phyloP scores from a whole-genome alignment of 2,797 vertebrate species.

The Champsocephalus esox region DNA sequence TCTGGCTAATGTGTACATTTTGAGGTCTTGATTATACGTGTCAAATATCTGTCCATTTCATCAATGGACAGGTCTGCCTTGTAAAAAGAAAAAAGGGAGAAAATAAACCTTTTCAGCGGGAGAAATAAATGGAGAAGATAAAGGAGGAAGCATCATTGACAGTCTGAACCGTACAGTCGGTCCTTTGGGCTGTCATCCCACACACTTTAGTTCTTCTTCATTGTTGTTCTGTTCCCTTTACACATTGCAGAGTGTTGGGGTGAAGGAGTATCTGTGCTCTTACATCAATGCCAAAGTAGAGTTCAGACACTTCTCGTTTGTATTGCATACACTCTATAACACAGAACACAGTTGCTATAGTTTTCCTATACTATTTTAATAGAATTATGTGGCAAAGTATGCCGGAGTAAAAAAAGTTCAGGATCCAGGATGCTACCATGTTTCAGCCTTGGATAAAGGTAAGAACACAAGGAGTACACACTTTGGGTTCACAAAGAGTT shows the following conservation, averaged over 20 bases:
- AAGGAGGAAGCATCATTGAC: background rate
- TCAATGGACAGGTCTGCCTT: conserved; percentile 49
- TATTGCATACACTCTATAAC: background rate
- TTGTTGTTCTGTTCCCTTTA: conserved; percentile 34
- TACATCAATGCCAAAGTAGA: conserved; percentile 30
- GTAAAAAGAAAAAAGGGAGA: conserved; percentile 28
- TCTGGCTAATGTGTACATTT: conserved; percentile 72
- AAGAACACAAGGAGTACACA: no score
- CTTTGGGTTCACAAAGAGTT: background rate
- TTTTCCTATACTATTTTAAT: background rate
- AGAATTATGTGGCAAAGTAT: background rate
- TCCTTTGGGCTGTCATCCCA: conserved; percentile 16
- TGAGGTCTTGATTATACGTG: conserved; percentile 85
- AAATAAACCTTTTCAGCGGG: conserved; percentile 17
- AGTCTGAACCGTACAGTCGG: background rate
- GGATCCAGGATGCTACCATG: background rate
- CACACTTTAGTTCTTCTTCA: background rate
- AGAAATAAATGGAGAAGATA: conserved; percentile 7
- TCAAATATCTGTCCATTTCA: conserved; percentile 54
- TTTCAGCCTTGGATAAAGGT: background rate
- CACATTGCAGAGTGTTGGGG: conserved; percentile 26
- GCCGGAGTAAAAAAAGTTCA: background rate
- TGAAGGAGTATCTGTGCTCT: conserved; percentile 18
- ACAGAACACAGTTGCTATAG: background rate
- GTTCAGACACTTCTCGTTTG: background rate